phyloP scores from a whole-genome alignment of 2,888 invertebrate genomes.

The Tachina grossa region DNA sequence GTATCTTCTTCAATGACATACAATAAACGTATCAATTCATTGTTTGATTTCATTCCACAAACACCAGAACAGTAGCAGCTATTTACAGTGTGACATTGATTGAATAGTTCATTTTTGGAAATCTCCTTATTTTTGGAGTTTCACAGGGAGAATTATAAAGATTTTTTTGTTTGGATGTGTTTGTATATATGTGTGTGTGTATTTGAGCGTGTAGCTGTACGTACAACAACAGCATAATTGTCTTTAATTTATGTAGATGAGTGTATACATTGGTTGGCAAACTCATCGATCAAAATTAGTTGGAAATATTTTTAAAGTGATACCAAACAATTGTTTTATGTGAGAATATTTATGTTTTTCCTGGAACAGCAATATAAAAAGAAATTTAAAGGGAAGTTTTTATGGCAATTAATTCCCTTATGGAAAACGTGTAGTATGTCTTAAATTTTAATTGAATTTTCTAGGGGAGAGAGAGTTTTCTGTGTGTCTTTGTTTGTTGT shows the following conservation, averaged over 20 bases:
- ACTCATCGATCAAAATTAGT: conserved; percentile 67
- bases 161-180: neutral
- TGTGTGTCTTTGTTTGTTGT: neutral
- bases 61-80: conserved; percentile 54
- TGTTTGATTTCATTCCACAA: conserved; percentile 58
- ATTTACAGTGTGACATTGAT: conserved; percentile 70
- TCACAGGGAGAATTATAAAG: conserved; percentile 30
- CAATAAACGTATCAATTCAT: conserved; percentile 49
- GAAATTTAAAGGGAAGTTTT: conserved; percentile 20
- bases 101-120: conserved; percentile 65
- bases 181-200: too few species aligned
- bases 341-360: conserved; percentile 24
- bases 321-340: conserved; percentile 39
- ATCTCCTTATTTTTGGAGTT: conserved; percentile 30
- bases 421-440: neutral
- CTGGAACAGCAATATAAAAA: conserved; percentile 24
- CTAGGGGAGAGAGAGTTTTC: neutral
- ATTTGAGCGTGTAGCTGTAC: neutral
- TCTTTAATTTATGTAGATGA: conserved; percentile 66
- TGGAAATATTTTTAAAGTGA: conserved; percentile 28
- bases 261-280: neutral
- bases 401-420: neutral
- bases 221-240: conserved; percentile 30
- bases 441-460: conserved; percentile 9
- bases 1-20: conserved; percentile 30